Evolutionary conservation across 1,140 invertebrate genomes (phyloP), one percentile per base, ranked within the genome.

Genomic region (Diachasmimorpha longicaudata): DNA sequence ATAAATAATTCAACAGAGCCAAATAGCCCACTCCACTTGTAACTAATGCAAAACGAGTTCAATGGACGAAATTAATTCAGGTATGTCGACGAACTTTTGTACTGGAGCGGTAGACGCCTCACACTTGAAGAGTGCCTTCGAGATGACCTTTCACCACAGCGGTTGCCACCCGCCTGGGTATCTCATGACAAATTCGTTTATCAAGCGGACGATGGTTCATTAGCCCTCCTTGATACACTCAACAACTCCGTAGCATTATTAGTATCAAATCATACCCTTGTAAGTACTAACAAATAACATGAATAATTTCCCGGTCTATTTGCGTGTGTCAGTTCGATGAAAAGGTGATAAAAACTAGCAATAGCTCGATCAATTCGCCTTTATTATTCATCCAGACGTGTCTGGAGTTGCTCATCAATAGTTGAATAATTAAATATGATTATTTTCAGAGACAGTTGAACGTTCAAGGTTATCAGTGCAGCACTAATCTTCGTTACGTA

Each of bases 1-100:
- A 42, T 42, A 10, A 42, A 42, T 42, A 42, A 42, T 42, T 42
- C 9, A 42, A 42, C 4, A 1, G 13, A 42, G 11, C 9, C 13
- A 13, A 42, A 42, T 4, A 42, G 39, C 9, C 9, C 13, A 42
- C 9, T 42, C 13, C 9, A 13, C 9, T 14, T 52, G 2, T 68
- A 37, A 68, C 31, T n/a, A 68, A 68, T 68, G n/a, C 36, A 37
- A 31, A 5, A 19, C 5, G 16, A 66, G 23, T 31, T 66, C 13
- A 36, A 68, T 39, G 31, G 66, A n/a, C 8, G 31, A 63, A 69
- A n/a, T 77, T 13, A 46, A 74, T 67, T 44, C 81, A 93, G 93
- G 81, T 95, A 95, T 91, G 94, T 95, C 81, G 95, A 96, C 90
- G 95, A 95, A 87, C 90, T 96, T 78, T 89, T 96, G 63, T 96